Evolutionary conservation across 1,140 invertebrate genomes (phyloP), one percentile per base, ranked within the genome.

Genomic region (Drosophila tristis): DNA sequence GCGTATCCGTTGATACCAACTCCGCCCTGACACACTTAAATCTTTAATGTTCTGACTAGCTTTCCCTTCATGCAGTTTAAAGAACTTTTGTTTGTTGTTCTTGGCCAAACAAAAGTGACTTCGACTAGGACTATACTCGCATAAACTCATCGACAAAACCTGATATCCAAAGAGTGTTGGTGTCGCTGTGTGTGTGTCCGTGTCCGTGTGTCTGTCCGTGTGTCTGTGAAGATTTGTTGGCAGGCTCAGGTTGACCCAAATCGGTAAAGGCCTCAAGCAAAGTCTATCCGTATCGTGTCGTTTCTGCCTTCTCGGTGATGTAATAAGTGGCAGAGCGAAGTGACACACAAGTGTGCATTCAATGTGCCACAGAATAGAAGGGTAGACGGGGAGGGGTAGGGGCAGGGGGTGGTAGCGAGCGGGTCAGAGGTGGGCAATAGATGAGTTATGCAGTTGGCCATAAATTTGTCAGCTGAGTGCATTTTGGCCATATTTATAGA

Each of bases 291-390:
- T 61, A 65, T 65, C 55, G 64, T 68, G 58, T 66, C 29, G 55
- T 4, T 39, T 58, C 56, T 11, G 44, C 50, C 54, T 60, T 45
- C 44, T 58, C 25, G 66, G 74, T 87, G 82, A 87, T 86, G 82
- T 87, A 86, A 86, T 82, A 87, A 87, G 66, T 72, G 78, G 80
- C 53, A 81, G 65, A 75, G 65, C 74, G 29, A 80, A 85, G 50
- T 78, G 81, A 85, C 77, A 86, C 80, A 85, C 79, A 64, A 86
- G 61, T 80, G 78, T 58, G 70, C 82, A 86, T 81, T 86, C 74
- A 86, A 81, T 81, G 78, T 86, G 65, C 65, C 47, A 42, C 25
- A 56, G 39, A 44, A 39, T 5, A 20, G 11, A 23, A 39, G 25
- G n/a, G n/a, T 5, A 43, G 20, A 15, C 20, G 11, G 23, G 7